Conservation (phyloP, 1,140 invertebrate genomes). For the Colletes latitarsis region DNA sequence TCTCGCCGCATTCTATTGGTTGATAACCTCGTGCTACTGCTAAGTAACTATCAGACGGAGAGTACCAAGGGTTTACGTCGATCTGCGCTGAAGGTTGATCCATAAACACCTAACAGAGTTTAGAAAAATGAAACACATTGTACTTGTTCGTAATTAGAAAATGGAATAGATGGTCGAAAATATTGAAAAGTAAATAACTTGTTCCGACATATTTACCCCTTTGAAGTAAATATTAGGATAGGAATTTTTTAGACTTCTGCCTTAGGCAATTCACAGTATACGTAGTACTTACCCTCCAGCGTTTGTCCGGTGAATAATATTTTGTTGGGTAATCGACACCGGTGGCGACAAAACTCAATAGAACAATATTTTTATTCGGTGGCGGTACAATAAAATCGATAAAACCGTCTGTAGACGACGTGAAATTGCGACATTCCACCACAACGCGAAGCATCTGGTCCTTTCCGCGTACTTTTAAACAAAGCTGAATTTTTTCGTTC, state of each 20-base stretch:
- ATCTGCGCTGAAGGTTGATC: constrained; percentile 78
- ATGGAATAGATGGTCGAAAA: too few species aligned
- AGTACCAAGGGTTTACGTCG: constrained; percentile 78
- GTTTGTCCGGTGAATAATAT: constrained; percentile 78
- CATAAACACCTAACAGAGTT: constrained; percentile 74
- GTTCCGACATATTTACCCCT: too few species aligned
- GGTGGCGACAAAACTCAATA: constrained; percentile 77
- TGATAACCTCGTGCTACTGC: constrained; percentile 74
- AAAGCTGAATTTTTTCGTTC: constrained; percentile 77
- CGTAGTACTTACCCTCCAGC: constrained; percentile 73
- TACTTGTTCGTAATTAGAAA: neutral
- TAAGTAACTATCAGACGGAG: constrained; percentile 78
- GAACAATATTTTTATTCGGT: constrained; percentile 74
- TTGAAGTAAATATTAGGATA: too few species aligned
- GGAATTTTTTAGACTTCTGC: too few species aligned
- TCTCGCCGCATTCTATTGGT: constrained; percentile 76
- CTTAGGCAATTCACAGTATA: neutral
- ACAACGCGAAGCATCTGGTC: constrained; percentile 75
- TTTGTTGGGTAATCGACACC: constrained; percentile 78
- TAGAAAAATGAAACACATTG: neutral
- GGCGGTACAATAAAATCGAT: constrained; percentile 79
- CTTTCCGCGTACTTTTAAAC: constrained; percentile 74
- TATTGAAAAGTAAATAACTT: too few species aligned
- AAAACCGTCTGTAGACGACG: constrained; percentile 76
- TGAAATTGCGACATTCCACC: constrained; percentile 78